Conservation (phyloP, 2,113 vertebrate species). For the Pterocles orientalis region DNA sequence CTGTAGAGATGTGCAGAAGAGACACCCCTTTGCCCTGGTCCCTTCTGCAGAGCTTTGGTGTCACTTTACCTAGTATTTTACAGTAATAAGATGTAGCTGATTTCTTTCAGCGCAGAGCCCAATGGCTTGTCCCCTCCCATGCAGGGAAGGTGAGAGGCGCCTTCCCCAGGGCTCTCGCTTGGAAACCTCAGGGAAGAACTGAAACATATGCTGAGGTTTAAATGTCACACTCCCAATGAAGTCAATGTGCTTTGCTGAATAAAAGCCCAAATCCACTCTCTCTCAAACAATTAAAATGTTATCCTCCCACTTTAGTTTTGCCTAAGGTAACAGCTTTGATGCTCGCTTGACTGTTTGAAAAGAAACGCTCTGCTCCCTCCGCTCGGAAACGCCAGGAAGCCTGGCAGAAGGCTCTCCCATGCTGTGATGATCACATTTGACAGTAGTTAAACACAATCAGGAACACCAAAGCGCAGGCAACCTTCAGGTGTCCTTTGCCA, state of each 20-base stretch:
- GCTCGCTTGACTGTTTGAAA: not conserved
- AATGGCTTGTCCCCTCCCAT: not conserved
- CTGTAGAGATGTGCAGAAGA: not conserved
- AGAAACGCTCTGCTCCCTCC: not conserved
- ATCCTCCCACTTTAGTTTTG: not conserved
- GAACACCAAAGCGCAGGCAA: not conserved
- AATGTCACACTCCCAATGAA: not conserved
- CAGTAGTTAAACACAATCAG: not conserved
- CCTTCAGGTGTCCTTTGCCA: not conserved
- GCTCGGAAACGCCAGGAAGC: fast-evolving
- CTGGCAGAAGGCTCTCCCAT: not conserved
- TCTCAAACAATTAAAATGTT: not conserved
- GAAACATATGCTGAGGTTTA: not conserved
- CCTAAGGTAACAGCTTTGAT: not conserved
- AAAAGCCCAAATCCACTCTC: not conserved
- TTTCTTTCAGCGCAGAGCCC: not conserved
- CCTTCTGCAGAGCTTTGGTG: not conserved
- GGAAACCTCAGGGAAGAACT: not conserved
- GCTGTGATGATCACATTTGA: not conserved
- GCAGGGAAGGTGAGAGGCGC: not conserved
- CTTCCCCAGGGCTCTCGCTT: not conserved
- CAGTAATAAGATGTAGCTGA: not conserved
- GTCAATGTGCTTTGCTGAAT: not conserved
- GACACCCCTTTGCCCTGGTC: not conserved
- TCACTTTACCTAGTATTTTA: not conserved